These are phyloP conservation scores for Ailurus styani DNA, from an alignment of 2,113 vertebrate species.

Conservation along the genomic window DNA sequence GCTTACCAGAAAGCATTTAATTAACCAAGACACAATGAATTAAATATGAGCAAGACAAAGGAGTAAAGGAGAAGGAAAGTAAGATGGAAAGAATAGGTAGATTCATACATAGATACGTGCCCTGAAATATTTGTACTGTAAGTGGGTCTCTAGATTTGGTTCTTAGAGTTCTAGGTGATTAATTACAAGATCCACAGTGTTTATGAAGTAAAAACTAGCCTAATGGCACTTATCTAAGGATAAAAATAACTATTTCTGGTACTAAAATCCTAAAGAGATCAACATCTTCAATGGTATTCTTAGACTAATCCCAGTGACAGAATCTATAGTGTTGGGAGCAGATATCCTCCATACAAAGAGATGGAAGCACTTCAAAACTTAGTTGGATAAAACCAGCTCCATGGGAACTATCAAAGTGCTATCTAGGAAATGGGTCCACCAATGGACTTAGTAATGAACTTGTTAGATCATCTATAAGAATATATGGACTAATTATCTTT, in stretches of 20 bases:
- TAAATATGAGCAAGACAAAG: conserved; percentile 6
- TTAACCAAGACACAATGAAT: conserved; percentile 38
- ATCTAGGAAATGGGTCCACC: neutral
- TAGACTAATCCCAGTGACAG: neutral
- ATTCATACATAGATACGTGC: neutral
- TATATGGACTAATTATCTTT: neutral
- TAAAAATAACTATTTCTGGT: neutral
- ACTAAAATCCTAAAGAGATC: neutral
- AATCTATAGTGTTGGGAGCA: neutral
- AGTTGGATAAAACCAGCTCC: neutral
- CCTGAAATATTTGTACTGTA: neutral
- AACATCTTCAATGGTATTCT: neutral
- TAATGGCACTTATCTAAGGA: neutral
- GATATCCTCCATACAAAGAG: neutral
- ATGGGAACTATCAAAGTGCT: neutral
- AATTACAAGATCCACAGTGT: neutral
- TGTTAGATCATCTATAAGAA: neutral
- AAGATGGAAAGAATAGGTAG: neutral
- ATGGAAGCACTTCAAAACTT: neutral
- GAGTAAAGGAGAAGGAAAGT: neutral
- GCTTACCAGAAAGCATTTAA: conserved; percentile 34
- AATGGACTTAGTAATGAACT: neutral
- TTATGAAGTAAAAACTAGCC: neutral
- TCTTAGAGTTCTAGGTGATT: neutral
- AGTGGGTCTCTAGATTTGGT: neutral